Conservation (phyloP, 2,888 invertebrate species). For the Pristionchus maxplancki region DNA sequence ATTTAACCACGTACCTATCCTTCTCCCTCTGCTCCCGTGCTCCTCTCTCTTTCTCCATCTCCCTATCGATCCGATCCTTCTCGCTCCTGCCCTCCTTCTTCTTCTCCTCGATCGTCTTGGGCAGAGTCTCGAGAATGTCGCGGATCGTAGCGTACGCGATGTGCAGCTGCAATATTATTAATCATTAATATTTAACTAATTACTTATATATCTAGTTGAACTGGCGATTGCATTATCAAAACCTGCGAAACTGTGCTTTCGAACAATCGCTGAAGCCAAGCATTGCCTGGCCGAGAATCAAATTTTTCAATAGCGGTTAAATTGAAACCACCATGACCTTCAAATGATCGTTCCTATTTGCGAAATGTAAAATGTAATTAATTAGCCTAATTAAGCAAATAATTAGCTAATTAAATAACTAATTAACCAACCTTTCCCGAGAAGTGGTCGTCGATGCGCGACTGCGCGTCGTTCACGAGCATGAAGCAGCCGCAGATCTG, state of each 20-base stretch:
- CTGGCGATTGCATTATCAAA: not conserved
- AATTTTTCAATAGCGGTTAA: no score
- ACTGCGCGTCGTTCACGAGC: conserved; percentile 53
- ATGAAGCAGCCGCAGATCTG: conserved; percentile 53
- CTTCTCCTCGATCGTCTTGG: conserved; percentile 32
- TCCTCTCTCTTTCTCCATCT: conserved; percentile 27
- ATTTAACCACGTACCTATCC: not conserved
- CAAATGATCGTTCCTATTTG: no score
- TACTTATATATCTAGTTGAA: not conserved
- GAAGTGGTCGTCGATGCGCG: conserved; percentile 52
- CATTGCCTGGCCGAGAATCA: no score
- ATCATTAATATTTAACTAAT: not conserved
- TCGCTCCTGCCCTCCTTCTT: conserved; percentile 36
- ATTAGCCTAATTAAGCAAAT: not conserved
- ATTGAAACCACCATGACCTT: no score
- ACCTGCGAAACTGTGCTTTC: no score
- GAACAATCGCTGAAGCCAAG: no score
- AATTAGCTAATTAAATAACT: not conserved
- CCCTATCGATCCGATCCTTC: not conserved
- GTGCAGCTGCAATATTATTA: conserved; percentile 16
- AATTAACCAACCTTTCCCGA: conserved; percentile 38
- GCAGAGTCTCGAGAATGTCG: conserved; percentile 31
- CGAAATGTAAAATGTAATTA: no score
- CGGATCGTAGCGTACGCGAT: conserved; percentile 36
- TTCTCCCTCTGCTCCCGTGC: not conserved